Evolutionary conservation across 1,140 invertebrate genomes (phyloP).

Genomic region (Pogonomyrmex californicus): DNA sequence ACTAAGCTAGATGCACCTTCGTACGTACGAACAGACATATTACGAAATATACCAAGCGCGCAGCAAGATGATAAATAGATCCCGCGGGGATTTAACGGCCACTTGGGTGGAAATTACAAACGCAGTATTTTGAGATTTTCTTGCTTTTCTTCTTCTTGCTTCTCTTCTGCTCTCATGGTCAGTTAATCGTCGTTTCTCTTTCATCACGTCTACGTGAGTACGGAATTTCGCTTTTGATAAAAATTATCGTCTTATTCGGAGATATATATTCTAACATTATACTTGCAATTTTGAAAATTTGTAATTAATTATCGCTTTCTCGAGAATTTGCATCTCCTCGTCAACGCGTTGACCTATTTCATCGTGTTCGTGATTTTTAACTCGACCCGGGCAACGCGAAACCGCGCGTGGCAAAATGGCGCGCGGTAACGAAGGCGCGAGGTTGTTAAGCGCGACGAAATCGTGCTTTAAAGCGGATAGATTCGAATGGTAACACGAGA

Average conservation of each 20-base stretch:
- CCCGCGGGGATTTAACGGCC: conserved; percentile 19
- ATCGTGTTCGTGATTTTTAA: conserved; percentile 46
- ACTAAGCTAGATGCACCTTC: conserved; percentile 4
- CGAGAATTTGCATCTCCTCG: not conserved
- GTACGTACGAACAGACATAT: conserved; percentile 28
- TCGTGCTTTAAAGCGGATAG: conserved; percentile 68
- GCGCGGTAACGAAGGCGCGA: conserved; percentile 64
- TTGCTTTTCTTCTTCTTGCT: not conserved
- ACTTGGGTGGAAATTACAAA: conserved; percentile 24
- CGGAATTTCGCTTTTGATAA: not conserved
- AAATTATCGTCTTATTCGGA: not conserved
- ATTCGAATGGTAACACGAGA: not conserved
- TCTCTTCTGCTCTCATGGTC: not conserved
- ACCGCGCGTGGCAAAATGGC: conserved; percentile 51
- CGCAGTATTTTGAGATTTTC: conserved; percentile 28
- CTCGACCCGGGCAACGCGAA: conserved; percentile 35
- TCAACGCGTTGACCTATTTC: conserved; percentile 36
- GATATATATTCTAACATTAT: not conserved
- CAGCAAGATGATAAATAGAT: conserved; percentile 40
- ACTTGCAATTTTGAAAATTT: not conserved
- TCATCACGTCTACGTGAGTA: not conserved
- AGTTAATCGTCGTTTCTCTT: not conserved
- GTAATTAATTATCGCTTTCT: conserved; percentile 32
- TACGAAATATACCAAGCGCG: conserved; percentile 29
- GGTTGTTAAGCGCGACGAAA: conserved; percentile 61